Evolutionary conservation across 2,888 invertebrate species (phyloP).

Genomic region (Strigamia maritima): DNA sequence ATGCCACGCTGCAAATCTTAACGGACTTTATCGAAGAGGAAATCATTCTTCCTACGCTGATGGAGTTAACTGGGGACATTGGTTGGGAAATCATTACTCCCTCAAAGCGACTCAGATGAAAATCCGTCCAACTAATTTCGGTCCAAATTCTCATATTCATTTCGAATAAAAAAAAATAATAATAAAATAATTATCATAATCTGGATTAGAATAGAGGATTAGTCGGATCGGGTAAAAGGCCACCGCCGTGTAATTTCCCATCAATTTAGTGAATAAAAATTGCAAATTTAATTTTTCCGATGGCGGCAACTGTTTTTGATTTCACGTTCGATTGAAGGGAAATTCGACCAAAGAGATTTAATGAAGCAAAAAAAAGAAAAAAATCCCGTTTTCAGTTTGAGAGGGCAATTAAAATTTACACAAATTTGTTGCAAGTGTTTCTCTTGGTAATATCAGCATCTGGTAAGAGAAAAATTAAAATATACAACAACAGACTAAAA

Average conservation of each 20-base stretch:
- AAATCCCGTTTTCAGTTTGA: too few species aligned
- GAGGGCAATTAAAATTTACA: too few species aligned
- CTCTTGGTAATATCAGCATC: too few species aligned
- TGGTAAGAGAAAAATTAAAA: too few species aligned
- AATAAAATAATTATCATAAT: not conserved
- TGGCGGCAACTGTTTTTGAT: not conserved
- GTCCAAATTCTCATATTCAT: not conserved
- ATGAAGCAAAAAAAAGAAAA: too few species aligned
- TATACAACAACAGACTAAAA: too few species aligned
- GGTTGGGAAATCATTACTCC: not conserved
- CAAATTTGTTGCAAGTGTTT: too few species aligned
- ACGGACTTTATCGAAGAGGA: slow-evolving; percentile 62
- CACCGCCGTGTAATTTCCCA: not conserved
- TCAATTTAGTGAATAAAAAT: not conserved
- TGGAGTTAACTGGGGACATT: not conserved
- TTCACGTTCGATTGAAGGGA: not conserved
- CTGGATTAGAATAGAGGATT: not conserved
- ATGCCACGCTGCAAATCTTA: slow-evolving; percentile 67
- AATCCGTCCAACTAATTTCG: not conserved
- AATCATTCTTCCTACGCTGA: not conserved
- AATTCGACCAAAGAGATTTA: too few species aligned
- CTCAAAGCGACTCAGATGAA: not conserved
- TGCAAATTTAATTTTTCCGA: not conserved
- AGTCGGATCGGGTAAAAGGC: not conserved
- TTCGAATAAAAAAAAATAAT: not conserved